Evolutionary conservation across 2,797 vertebrate species (phyloP).

Genomic region (Mallotus villosus): DNA sequence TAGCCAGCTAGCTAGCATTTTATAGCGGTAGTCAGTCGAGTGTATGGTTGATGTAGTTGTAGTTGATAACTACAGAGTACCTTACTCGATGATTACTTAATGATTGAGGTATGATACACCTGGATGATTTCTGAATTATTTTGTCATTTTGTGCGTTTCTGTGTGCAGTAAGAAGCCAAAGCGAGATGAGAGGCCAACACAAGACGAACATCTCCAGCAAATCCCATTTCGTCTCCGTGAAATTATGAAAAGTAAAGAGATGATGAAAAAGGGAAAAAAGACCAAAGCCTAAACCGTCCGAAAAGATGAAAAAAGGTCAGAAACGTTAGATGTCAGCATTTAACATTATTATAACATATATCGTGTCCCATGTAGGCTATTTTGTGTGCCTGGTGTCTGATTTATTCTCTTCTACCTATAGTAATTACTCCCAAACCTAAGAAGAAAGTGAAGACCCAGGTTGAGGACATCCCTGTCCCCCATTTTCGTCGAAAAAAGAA

Average conservation of each 20-base stretch:
- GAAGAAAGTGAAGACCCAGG: background rate
- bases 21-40: no score
- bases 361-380: no score
- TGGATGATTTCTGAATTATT: background rate
- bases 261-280: slow-evolving; percentile 67
- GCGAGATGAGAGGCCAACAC: slow-evolving; percentile 66
- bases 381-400: background rate
- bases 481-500: slow-evolving; percentile 74
- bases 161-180: slow-evolving; percentile 67
- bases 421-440: slow-evolving; percentile 39
- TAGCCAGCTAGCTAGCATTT: background rate
- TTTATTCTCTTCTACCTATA: slow-evolving; percentile 14
- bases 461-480: slow-evolving; percentile 72
- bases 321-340: background rate
- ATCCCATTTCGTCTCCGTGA: slow-evolving; percentile 92
- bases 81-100: background rate
- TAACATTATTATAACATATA: background rate
- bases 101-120: background rate
- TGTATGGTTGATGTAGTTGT: no score
- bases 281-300: slow-evolving; percentile 22
- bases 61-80: background rate
- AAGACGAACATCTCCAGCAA: slow-evolving; percentile 78
- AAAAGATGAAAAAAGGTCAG: slow-evolving; percentile 61
- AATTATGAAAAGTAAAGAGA: slow-evolving; percentile 85
- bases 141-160: background rate